A percentile compares a stretch with the other conserved stretches of the same genome.
phyloP scores from a whole-genome alignment of 1,140 invertebrate species.

The Drosophila insularis region DNA sequence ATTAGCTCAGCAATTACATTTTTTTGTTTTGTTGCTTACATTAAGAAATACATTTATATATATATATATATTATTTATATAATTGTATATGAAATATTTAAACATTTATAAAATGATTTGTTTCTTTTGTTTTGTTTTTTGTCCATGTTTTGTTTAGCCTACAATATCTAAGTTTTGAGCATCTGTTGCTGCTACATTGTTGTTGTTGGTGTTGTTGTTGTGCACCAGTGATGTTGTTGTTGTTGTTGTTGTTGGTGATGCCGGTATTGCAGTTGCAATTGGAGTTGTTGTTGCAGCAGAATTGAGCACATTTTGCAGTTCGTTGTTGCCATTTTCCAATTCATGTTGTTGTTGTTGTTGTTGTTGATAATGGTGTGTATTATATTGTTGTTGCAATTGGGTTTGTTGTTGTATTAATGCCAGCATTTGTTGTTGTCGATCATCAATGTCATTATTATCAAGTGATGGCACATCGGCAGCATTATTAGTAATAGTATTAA shows the following conservation, averaged over 20 bases:
- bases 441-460: constrained; percentile 43
- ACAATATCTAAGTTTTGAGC: constrained; percentile 83
- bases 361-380: constrained; percentile 55
- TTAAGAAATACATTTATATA: constrained; percentile 49
- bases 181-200: constrained; percentile 76
- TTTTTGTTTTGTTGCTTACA: constrained; percentile 30
- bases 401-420: constrained; percentile 77
- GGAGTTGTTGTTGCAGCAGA: constrained; percentile 32
- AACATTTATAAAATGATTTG: constrained; percentile 69
- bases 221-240: constrained; percentile 47
- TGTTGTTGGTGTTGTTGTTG: constrained; percentile 51
- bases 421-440: constrained; percentile 77
- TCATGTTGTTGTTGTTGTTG: constrained; percentile 31
- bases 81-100: constrained; percentile 56
- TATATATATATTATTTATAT: constrained; percentile 37
- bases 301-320: constrained; percentile 33
- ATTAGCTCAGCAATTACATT: constrained; percentile 12
- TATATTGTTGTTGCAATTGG: constrained; percentile 78
- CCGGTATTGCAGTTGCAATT: constrained; percentile 48
- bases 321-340: constrained; percentile 42
- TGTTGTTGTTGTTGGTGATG: constrained; percentile 38
- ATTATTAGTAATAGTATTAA: constrained; percentile 77
- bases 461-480: constrained; percentile 59
- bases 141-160: constrained; percentile 59
- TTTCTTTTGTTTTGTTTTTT: constrained; percentile 18